Conservation (phyloP, 2,113 vertebrate genomes). For the Brachyistius frenatus region DNA sequence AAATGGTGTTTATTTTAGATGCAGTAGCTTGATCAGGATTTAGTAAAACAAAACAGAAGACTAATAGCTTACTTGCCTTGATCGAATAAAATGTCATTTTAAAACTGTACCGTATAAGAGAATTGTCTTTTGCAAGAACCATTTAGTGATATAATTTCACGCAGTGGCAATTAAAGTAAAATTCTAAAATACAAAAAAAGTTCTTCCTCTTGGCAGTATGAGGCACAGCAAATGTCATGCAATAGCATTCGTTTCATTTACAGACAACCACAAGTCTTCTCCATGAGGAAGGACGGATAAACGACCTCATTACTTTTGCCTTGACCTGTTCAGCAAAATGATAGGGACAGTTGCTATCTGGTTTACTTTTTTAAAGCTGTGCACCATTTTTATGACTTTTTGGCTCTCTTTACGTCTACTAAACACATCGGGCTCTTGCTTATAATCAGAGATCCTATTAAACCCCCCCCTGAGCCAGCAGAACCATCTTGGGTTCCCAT, state of each 20-base stretch:
- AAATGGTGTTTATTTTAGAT: conserved; percentile 30
- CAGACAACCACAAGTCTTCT: not conserved
- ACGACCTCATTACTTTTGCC: not conserved
- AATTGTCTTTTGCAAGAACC: not conserved
- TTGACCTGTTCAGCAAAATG: not conserved
- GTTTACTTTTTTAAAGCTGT: conserved; percentile 25
- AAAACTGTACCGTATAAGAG: not conserved
- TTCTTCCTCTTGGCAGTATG: no score
- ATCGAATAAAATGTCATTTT: not conserved
- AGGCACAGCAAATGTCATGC: not conserved
- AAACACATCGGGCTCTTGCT: conserved; percentile 44
- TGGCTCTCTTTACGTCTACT: conserved; percentile 23
- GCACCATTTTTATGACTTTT: conserved; percentile 24
- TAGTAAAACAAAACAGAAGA: conserved; percentile 12
- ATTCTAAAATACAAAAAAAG: no score
- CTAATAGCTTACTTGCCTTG: not conserved
- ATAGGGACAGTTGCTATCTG: conserved; percentile 22
- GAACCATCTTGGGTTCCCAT: conserved; percentile 56
- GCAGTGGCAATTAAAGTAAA: no score
- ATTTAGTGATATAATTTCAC: no score
- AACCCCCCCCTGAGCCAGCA: conserved; percentile 6
- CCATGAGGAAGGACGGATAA: not conserved
- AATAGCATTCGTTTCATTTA: not conserved
- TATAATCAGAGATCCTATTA: conserved; percentile 41
- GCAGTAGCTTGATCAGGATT: not conserved